phyloP scores from a whole-genome alignment of 2,113 vertebrate genomes.

The Arothron firmamentum region DNA sequence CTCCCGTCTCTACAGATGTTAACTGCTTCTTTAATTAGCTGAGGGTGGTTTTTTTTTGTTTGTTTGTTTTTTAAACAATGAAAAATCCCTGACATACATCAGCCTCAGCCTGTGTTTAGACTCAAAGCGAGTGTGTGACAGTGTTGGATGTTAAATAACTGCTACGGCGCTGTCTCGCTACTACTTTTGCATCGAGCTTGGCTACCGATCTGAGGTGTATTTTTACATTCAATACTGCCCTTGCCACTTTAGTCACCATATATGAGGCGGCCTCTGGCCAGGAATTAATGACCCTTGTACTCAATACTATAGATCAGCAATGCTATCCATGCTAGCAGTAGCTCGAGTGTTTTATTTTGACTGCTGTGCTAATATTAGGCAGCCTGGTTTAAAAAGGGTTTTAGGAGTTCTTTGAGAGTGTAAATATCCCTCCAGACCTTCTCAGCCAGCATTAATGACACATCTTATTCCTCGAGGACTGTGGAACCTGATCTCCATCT shows the following conservation, averaged over 20 bases:
- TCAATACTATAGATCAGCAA: slow-evolving; percentile 42
- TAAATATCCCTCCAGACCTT: slow-evolving; percentile 52
- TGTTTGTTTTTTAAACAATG: too few relatives aligned
- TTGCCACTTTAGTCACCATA: background rate
- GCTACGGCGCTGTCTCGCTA: slow-evolving; percentile 32
- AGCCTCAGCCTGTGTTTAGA: too few relatives aligned
- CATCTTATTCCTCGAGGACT: slow-evolving; percentile 61
- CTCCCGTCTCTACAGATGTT: slow-evolving; percentile 18
- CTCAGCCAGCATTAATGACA: slow-evolving; percentile 66
- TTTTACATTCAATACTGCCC: background rate
- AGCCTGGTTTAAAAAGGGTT: background rate
- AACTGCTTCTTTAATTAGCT: slow-evolving; percentile 21
- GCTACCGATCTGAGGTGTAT: slow-evolving; percentile 5
- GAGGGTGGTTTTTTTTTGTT: too few relatives aligned
- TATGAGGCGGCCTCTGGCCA: background rate
- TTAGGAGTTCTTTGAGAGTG: slow-evolving; percentile 44
- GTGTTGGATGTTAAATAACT: slow-evolving; percentile 32
- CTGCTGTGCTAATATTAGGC: background rate
- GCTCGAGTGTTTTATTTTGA: slow-evolving; percentile 7
- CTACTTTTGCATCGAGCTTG: slow-evolving; percentile 43
- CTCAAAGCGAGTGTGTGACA: slow-evolving; percentile 1
- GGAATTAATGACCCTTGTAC: slow-evolving; percentile 34
- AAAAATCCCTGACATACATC: too few relatives aligned
- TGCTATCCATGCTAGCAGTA: slow-evolving; percentile 20
- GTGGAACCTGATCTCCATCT: slow-evolving; percentile 66